Evolutionary conservation across 2,113 vertebrate species (phyloP), one percentile per base, ranked within the genome.

Genomic region (Neolamprologus sp.): DNA sequence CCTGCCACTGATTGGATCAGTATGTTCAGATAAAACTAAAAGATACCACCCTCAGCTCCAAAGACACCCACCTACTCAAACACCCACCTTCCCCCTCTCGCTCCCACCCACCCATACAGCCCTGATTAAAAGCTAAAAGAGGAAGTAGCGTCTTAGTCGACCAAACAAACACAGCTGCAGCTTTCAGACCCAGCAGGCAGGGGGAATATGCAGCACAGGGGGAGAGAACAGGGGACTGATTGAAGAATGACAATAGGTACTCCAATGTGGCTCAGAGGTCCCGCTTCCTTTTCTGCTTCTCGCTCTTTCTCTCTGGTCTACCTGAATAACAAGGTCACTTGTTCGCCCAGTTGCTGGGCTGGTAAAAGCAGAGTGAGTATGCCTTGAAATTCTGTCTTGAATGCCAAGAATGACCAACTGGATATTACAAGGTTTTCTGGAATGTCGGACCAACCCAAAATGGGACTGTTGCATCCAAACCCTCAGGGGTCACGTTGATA

Each of bases 161-260:
- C 92, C 96, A 96, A 96, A 96, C 96, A 97, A 96, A 96, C 96
- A 96, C 96, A 97, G 96, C 96, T 97, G 96, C 95, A 94, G 93
- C 94, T 95, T 94, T 95, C 89, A 95, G 94, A 87, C 10, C 23
- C 3, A 81, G 88, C 89, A 91, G 92, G 94, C 91, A 92, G 91
- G 95, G 93, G 94, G 95, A 93, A 95, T 93, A 90, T 91, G 91
- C 86, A 93, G 90, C 91, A 89, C 92, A 91, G 83, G 85, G 91
- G 86, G 84, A 88, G 88, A 80, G 88, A 91, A 90, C 89, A 92
- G 88, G 90, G 92, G 94, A 92, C 82, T 88, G 93, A 95, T 84
- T 92, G 92, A 93, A 94, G 93, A 95, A 96, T 95, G 93, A 95
- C 96, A 96, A 96, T 96, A 94, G 95, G 91, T 92, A 88, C 92